phyloP scores from a whole-genome alignment of 2,888 invertebrate genomes.

The Phaonia tiefii region DNA sequence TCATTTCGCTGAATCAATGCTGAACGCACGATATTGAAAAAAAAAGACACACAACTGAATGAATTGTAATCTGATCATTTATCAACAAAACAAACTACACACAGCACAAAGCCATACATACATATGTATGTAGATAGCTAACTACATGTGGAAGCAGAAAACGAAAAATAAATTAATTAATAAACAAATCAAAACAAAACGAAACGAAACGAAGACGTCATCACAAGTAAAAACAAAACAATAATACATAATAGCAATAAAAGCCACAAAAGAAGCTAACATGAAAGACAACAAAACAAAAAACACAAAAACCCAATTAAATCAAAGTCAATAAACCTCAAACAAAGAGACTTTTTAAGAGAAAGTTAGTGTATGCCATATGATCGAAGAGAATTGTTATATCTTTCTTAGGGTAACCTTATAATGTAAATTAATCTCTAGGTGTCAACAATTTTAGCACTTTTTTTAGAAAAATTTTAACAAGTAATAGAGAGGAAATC shows the following conservation, averaged over 20 bases:
- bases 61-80: conserved; percentile 53
- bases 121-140: too few species aligned
- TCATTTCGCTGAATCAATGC: not conserved
- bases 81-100: conserved; percentile 53
- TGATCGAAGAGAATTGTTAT: not conserved
- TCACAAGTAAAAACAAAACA: conserved; percentile 21
- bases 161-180: conserved; percentile 39
- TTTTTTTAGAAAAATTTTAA: too few species aligned
- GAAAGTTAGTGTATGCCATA: not conserved
- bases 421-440: too few species aligned
- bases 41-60: conserved; percentile 1
- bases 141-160: too few species aligned
- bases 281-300: conserved; percentile 48
- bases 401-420: too few species aligned
- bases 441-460: too few species aligned
- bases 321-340: conserved; percentile 55
- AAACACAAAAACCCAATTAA: conserved; percentile 63
- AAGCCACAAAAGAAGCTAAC: conserved; percentile 11
- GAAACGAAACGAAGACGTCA: conserved; percentile 48
- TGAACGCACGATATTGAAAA: not conserved
- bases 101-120: not conserved
- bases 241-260: not conserved
- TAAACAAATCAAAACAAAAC: conserved; percentile 40
- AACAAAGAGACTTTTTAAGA: not conserved
- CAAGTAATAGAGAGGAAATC: too few species aligned